Conservation (phyloP, 2,113 vertebrate genomes). For the Grallaria varia region DNA sequence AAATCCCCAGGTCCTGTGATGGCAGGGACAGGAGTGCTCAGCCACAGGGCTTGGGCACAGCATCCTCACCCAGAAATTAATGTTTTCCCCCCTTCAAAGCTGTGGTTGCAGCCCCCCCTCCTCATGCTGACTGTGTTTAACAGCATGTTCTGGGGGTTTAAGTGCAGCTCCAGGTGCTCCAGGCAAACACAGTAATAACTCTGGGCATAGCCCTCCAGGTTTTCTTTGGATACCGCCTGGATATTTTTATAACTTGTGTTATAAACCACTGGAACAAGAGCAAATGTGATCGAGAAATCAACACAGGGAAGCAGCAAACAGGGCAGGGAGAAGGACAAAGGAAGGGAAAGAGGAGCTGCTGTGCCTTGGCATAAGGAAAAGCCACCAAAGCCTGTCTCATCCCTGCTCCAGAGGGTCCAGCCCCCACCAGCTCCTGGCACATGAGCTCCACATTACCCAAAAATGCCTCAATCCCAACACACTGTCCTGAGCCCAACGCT, state of each 20-base stretch:
- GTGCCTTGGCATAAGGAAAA: neutral
- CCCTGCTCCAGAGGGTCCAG: neutral
- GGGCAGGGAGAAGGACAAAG: neutral
- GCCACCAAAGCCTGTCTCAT: neutral
- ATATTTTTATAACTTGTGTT: too few species aligned
- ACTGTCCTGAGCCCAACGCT: rapidly evolving
- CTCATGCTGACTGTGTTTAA: neutral
- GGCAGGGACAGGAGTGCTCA: neutral
- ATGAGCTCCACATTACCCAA: neutral
- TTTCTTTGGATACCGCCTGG: rapidly evolving
- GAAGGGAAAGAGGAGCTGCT: neutral
- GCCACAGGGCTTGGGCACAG: neutral
- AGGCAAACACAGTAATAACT: neutral
- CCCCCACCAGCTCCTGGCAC: neutral
- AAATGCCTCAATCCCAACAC: neutral
- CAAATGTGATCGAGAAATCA: neutral
- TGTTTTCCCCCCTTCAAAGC: rapidly evolving
- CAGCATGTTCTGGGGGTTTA: neutral
- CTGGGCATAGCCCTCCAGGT: neutral
- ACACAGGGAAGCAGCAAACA: neutral
- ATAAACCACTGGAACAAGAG: neutral
- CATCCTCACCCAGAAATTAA: neutral
- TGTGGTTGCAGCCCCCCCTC: neutral
- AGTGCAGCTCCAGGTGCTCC: neutral
- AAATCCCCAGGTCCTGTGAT: neutral